Conservation (phyloP, 2,797 vertebrate genomes). For the Acanthopagrus latus region DNA sequence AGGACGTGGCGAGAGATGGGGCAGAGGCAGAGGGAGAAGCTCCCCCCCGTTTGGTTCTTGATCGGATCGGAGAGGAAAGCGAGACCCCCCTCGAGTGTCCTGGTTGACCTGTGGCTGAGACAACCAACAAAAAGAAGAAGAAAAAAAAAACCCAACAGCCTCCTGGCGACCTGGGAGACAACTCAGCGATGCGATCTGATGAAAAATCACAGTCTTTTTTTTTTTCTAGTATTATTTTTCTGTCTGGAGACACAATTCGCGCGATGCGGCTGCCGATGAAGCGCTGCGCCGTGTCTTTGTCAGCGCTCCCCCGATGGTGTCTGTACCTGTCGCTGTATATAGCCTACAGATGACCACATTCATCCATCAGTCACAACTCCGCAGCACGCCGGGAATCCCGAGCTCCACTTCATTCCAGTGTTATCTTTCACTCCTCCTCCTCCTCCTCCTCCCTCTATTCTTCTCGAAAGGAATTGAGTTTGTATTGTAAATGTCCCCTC, state of each 20-base stretch:
- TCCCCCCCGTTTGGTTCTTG: slow-evolving; percentile 21
- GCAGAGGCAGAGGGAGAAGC: background rate
- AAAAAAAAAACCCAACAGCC: slow-evolving; percentile 9
- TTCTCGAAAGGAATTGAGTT: slow-evolving; percentile 64
- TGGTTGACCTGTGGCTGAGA: slow-evolving; percentile 77
- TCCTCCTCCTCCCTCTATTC: slow-evolving; percentile 42
- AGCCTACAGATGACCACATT: slow-evolving; percentile 77
- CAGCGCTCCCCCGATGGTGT: slow-evolving; percentile 55
- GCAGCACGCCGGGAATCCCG: slow-evolving; percentile 75
- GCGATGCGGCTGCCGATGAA: slow-evolving; percentile 50
- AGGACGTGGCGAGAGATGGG: slow-evolving; percentile 13
- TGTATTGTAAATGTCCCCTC: slow-evolving; percentile 78
- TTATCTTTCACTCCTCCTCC: slow-evolving; percentile 72
- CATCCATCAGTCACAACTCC: slow-evolving; percentile 83
- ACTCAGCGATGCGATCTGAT: slow-evolving; percentile 15
- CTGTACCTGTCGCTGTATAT: slow-evolving; percentile 78
- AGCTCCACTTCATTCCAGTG: slow-evolving; percentile 79
- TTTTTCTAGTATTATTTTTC: too few species aligned
- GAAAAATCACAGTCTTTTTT: slow-evolving; percentile 1
- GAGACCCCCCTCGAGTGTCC: slow-evolving; percentile 68
- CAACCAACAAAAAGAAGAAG: too few species aligned
- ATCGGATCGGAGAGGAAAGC: slow-evolving; percentile 30
- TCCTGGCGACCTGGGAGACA: slow-evolving; percentile 27
- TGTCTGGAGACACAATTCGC: background rate
- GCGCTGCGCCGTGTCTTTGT: slow-evolving; percentile 67